These are phyloP conservation scores for Lepetodrilus schrolli DNA, from an alignment of 2,888 invertebrate species.

Conservation along the genomic window DNA sequence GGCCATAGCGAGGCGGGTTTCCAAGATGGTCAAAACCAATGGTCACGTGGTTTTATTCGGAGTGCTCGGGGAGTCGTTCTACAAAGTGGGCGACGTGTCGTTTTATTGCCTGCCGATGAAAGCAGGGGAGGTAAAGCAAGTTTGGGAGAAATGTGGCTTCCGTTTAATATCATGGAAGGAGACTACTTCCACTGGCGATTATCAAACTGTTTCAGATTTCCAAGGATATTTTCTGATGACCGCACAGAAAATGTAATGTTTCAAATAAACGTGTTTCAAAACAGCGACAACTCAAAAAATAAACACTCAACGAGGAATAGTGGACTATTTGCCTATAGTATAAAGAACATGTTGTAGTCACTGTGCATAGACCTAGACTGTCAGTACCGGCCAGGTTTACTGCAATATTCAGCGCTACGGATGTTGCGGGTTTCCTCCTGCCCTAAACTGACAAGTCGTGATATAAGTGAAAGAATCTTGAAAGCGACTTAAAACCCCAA, in stretches of 20 bases:
- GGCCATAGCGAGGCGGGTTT: not conserved
- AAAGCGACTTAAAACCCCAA: no score
- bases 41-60: not conserved
- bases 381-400: no score
- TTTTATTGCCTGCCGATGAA: not conserved
- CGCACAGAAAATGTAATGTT: not conserved
- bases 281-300: no score
- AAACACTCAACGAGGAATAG: no score
- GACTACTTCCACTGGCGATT: not conserved
- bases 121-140: not conserved
- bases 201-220: not conserved
- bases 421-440: no score
- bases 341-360: no score
- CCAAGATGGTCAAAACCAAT: not conserved
- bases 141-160: not conserved
- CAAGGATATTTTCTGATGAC: slow-evolving; percentile 4
- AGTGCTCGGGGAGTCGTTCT: slow-evolving; percentile 9
- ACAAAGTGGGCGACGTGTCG: not conserved
- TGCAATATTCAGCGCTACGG: no score
- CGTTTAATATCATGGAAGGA: not conserved
- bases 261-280: no score
- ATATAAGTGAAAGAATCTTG: no score
- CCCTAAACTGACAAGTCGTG: no score
- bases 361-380: no score
- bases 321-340: no score